phyloP scores from a whole-genome alignment of 2,888 invertebrate genomes.

The Leptinotarsa haldemani region DNA sequence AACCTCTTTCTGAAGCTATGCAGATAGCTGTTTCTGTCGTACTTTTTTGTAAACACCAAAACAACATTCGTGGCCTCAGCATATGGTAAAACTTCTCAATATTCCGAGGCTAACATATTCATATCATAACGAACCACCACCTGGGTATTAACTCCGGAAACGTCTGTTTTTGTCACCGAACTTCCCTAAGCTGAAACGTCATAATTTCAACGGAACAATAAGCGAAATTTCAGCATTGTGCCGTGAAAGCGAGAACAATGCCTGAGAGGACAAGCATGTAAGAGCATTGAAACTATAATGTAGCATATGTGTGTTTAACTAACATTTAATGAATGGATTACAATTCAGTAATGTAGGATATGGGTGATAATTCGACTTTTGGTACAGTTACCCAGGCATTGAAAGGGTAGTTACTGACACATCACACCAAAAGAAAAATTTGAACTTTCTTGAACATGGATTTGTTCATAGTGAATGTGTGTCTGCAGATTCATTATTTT shows the following conservation, averaged over 20 bases:
- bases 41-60: too few species aligned
- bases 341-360: conserved; percentile 31
- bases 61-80: background rate
- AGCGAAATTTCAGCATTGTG: conserved; percentile 59
- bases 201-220: conserved; percentile 59
- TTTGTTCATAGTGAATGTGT: background rate
- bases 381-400: background rate
- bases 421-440: background rate
- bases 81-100: background rate
- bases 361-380: conserved; percentile 34
- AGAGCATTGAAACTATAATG: conserved; percentile 43
- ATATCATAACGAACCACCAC: conserved; percentile 12
- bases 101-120: conserved; percentile 8
- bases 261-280: conserved; percentile 38
- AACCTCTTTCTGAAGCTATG: too few species aligned
- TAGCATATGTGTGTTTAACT: conserved; percentile 45
- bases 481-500: too few species aligned
- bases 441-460: background rate
- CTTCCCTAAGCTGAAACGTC: conserved; percentile 58
- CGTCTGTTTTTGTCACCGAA: conserved; percentile 48
- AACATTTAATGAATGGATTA: conserved; percentile 50
- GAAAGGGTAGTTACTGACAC: background rate
- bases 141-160: conserved; percentile 24
- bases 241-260: conserved; percentile 53
- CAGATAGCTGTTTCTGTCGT: too few species aligned